Evolutionary conservation across 2,888 invertebrate species (phyloP), one percentile per base, ranked within the genome.

Genomic region (Cyaniris semiargus): DNA sequence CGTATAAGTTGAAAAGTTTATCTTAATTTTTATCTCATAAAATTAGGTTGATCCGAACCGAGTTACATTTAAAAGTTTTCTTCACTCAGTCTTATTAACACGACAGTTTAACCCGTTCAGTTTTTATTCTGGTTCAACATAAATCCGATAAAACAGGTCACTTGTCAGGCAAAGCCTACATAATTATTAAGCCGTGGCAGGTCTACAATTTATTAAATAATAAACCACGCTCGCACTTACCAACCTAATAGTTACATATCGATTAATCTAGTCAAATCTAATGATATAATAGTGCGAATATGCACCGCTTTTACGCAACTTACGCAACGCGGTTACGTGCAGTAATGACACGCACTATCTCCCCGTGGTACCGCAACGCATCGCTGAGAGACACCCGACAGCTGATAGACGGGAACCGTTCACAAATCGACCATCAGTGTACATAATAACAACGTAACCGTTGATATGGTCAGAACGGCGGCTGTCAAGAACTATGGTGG

Each of bases 331-430:
- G 80, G 87, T 90, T 90, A 89, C 88, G 87, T 88, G 82, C 80
- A 81, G 84, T 85, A 86, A 85, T 84, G 85, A 85, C 87, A 90
- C 89, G 90, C 90, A 89, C 90, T 89, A 91, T 92, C 91, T 89
- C 86, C 38, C 85, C 85, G 88, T 88, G 88, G 87, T 87, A 89
- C 89, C 89, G 85, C 87, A 88, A 90, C 87, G 86, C 88, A 89
- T 88, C 88, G 88, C 86, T 86, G 87, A 89, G 86, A 85, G 85
- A 87, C 66, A 66, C 85, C 83, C 79, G 89, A 90, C 90, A 88
- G 85, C 86, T 88, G 90, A 90, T 88, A 85, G 88, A 86, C 85
- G 84, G 83, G 82, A 83, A 81, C 80, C 80, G 75, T 76, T 76
- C 76, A 79, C 76, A 70, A 77, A 74, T 77, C 15, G 66, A 66